phyloP scores from a whole-genome alignment of 2,797 vertebrate genomes.

The Psittacula derbiana region DNA sequence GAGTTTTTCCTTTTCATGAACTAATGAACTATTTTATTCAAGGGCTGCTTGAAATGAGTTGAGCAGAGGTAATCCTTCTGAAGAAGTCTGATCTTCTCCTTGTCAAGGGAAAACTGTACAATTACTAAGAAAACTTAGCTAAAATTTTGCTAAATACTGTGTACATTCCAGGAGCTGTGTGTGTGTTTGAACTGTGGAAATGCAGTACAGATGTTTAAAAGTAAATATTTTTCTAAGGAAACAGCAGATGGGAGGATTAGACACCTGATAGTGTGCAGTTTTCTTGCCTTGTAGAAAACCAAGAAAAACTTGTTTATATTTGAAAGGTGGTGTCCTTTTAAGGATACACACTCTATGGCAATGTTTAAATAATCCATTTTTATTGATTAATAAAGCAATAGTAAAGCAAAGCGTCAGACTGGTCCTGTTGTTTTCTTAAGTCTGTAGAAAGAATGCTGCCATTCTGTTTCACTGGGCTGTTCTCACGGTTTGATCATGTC shows the following conservation, averaged over 20 bases:
- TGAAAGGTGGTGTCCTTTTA: not conserved
- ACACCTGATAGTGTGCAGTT: constrained; percentile 50
- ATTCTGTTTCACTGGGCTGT: not conserved
- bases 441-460: not conserved
- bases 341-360: not conserved
- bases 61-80: constrained; percentile 71
- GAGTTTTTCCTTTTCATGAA: constrained; percentile 74
- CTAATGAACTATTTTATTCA: constrained; percentile 75
- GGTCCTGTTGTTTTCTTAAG: not conserved
- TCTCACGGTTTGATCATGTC: not conserved
- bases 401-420: not conserved
- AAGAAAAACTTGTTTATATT: constrained; percentile 33
- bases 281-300: constrained; percentile 56
- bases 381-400: not conserved
- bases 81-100: constrained; percentile 62
- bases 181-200: constrained; percentile 72
- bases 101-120: constrained; percentile 70
- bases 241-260: constrained; percentile 69
- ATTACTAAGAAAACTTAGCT: constrained; percentile 76
- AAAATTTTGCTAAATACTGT: constrained; percentile 67
- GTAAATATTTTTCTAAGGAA: constrained; percentile 77
- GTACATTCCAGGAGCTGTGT: constrained; percentile 68
- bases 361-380: not conserved
- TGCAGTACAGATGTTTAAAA: constrained; percentile 75
- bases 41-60: constrained; percentile 66